Conservation (phyloP, 2,888 invertebrate genomes). For the Elaeidobius kamerunicus region DNA sequence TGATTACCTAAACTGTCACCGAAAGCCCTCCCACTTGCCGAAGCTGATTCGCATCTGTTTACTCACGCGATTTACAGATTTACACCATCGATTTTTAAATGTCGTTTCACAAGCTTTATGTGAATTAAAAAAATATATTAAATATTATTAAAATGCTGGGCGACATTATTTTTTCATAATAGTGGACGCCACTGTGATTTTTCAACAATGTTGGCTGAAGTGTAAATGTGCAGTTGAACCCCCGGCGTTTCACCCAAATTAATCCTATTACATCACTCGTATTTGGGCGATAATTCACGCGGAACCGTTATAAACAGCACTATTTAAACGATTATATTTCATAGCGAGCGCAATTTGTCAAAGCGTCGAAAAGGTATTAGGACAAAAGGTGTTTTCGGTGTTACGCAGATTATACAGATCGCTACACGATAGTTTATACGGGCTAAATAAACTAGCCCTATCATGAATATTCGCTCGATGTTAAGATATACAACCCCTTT, state of each 20-base stretch:
- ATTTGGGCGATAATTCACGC: slow-evolving; percentile 44
- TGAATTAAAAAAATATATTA: no score
- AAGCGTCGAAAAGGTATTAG: slow-evolving; percentile 31
- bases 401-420: slow-evolving; percentile 18
- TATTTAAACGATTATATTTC: slow-evolving; percentile 44
- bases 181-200: slow-evolving; percentile 24
- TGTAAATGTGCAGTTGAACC: slow-evolving; percentile 10
- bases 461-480: slow-evolving; percentile 18
- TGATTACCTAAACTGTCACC: slow-evolving; percentile 31
- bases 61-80: slow-evolving; percentile 34
- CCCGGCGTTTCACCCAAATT: slow-evolving; percentile 41
- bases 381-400: slow-evolving; percentile 34
- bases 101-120: slow-evolving; percentile 26
- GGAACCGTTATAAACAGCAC: slow-evolving; percentile 45
- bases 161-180: no score
- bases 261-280: slow-evolving; percentile 44
- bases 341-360: slow-evolving; percentile 42
- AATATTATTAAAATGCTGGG: no score
- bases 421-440: slow-evolving; percentile 28
- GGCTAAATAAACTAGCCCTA: slow-evolving; percentile 24
- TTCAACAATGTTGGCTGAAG: slow-evolving; percentile 23
- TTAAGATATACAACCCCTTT: slow-evolving; percentile 13
- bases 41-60: slow-evolving; percentile 36
- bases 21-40: slow-evolving; percentile 18
- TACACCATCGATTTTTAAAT: slow-evolving; percentile 32